Evolutionary conservation across 30 jellyfish, hydroid and myxozoan genomes (phyloP).

Genomic region (Aurelia aurita): DNA sequence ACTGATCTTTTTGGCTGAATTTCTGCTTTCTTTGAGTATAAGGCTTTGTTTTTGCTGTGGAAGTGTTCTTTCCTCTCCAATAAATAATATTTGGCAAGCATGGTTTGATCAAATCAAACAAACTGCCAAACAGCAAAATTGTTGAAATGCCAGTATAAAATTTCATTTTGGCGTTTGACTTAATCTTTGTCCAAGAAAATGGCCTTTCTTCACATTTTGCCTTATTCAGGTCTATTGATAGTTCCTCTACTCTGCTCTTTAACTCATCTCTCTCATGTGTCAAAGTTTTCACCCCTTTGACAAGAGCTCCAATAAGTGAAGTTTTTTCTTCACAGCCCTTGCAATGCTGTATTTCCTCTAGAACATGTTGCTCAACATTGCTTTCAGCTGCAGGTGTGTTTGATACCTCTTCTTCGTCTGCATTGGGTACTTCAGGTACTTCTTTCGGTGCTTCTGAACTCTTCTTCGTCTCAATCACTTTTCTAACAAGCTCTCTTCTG

Average conservation of each 20-base stretch:
- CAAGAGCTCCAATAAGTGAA: background rate
- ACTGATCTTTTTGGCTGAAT: constrained; percentile 42
- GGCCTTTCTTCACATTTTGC: background rate
- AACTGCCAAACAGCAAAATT: no score
- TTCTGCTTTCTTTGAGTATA: background rate
- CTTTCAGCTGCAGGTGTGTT: background rate
- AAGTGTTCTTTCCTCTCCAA: constrained; percentile 33
- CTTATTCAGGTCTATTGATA: background rate
- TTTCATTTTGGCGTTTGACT: background rate
- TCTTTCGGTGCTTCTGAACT: background rate
- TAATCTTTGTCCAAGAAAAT: background rate
- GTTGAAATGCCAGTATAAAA: no score
- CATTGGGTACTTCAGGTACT: background rate
- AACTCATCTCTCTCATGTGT: no score
- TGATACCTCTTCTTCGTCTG: no score
- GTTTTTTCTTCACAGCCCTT: background rate
- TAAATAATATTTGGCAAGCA: constrained; percentile 26
- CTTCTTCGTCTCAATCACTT: background rate
- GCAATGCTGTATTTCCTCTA: background rate
- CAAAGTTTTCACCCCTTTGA: background rate
- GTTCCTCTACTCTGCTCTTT: no score
- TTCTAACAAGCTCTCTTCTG: constrained; percentile 27
- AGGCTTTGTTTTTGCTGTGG: background rate
- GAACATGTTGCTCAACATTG: background rate
- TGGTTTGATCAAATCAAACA: constrained; percentile 3